Conservation (phyloP, 2,888 invertebrate genomes). For the Lochmaea capreae region DNA sequence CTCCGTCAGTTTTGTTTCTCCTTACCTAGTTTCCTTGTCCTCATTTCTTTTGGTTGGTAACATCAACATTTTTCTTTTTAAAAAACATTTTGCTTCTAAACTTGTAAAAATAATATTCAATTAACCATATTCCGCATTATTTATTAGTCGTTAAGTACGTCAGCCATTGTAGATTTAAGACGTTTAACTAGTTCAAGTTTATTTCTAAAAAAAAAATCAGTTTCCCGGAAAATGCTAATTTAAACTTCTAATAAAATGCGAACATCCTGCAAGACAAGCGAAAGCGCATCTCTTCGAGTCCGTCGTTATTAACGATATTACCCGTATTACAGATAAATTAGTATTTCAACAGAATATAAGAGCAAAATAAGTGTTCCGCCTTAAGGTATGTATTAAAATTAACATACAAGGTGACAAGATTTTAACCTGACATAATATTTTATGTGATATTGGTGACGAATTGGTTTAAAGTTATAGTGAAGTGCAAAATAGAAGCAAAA, state of each 20-base stretch:
- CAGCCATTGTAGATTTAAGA: neutral
- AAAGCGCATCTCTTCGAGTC: conserved; percentile 30
- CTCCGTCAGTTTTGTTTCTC: no score
- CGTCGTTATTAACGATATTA: conserved; percentile 26
- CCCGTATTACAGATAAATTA: conserved; percentile 18
- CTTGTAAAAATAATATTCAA: neutral
- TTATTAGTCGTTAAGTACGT: neutral
- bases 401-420: neutral
- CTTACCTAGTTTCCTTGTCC: no score
- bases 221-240: conserved; percentile 44
- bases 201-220: conserved; percentile 29
- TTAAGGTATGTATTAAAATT: neutral
- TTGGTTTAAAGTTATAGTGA: no score
- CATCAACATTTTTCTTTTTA: no score
- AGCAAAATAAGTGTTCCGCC: neutral
- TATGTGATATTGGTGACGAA: neutral
- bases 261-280: conserved; percentile 40
- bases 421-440: neutral
- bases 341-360: conserved; percentile 11
- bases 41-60: no score
- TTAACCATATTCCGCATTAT: neutral
- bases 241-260: conserved; percentile 38
- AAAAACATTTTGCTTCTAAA: no score
- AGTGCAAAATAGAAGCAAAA: no score
- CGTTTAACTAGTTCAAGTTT: conserved; percentile 10